Base-by-base conservation (phyloP, 2,888 invertebrate species). In the Lumbricus terrestris region DNA sequence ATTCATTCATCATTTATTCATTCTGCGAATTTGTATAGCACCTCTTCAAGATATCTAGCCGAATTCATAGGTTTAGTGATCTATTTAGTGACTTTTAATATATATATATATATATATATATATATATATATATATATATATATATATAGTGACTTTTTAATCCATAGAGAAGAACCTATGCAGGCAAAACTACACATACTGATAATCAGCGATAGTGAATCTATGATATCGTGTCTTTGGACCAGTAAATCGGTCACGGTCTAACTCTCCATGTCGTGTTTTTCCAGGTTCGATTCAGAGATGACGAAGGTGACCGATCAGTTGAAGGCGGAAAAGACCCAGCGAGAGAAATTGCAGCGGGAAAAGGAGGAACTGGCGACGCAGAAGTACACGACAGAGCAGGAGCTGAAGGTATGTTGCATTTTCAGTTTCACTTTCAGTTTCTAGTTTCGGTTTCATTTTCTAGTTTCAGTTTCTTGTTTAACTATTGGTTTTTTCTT, bases 361-460 rank as follows among this genome's bases (percentile, higher is more conserved):
- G 98, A 98, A 94, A 96, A 97, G 92, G 98, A 98, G 95, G 96
- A 97, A 91, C 96, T 97, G 40, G 96, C 97, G 93, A 97, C 97
- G 8, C 98, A 98, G 94, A 98, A 98, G 94, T 98, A 97, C 94
- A 96, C 97, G 8, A 95, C 98, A 90, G 98, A 98, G 94, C 97
- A 98, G 95, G 96, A 96, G 93, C 96, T 98, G 42, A 93, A 93
- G 93, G 94, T 94, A 29, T 5, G 69, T n/a, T 69, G 29, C 69
- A n/a, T n/a, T 69, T n/a, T 69, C 29, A n/a, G n/a, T 69, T 69
- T 69, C 69, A 69, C 69, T 69, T 69, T 69, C 69, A 29, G 54
- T 5, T 54, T 54, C 29, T n/a, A 54, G 23, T 54, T 54, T 54
- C 4, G n/a, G n/a, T n/a, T n/a, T n/a, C n/a, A n/a, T n/a, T n/a